Evolutionary conservation across 2,797 vertebrate species (phyloP).

Genomic region (Pyrocephalus nanus): DNA sequence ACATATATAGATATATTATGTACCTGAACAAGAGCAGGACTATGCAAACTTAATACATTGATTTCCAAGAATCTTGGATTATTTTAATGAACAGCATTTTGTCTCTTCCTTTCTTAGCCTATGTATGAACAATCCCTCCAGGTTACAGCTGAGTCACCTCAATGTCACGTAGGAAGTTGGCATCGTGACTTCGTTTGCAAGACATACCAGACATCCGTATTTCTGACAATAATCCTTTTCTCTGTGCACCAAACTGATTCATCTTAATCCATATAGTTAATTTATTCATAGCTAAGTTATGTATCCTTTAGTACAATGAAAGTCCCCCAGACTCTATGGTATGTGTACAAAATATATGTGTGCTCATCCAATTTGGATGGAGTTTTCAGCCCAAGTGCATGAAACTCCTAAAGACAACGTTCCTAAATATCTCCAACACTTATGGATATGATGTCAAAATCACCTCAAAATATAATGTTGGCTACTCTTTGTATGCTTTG

Average conservation of each 20-base stretch:
- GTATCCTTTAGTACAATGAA: not conserved
- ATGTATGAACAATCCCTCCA: accelerated
- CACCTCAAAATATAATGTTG: not conserved
- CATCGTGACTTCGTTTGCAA: not conserved
- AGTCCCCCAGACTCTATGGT: no score
- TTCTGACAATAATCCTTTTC: not conserved
- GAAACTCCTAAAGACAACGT: not conserved
- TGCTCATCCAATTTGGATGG: not conserved
- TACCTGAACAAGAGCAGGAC: not conserved
- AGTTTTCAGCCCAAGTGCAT: not conserved
- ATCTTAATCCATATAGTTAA: not conserved
- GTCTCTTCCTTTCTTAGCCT: not conserved
- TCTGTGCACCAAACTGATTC: not conserved
- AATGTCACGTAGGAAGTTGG: not conserved
- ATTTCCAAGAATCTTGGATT: not conserved
- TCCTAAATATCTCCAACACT: not conserved
- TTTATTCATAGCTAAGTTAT: not conserved
- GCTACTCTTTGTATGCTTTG: not conserved
- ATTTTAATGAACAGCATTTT: not conserved
- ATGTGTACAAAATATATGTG: not conserved
- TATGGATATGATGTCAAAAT: not conserved
- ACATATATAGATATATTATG: accelerated
- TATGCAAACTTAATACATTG: not conserved
- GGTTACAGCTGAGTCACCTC: not conserved
- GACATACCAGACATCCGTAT: not conserved